A percentile compares a stretch with the other conserved stretches of the same genome.
Conservation (phyloP, 2,797 vertebrate genomes). For the Schizopygopsis pylzovi region DNA sequence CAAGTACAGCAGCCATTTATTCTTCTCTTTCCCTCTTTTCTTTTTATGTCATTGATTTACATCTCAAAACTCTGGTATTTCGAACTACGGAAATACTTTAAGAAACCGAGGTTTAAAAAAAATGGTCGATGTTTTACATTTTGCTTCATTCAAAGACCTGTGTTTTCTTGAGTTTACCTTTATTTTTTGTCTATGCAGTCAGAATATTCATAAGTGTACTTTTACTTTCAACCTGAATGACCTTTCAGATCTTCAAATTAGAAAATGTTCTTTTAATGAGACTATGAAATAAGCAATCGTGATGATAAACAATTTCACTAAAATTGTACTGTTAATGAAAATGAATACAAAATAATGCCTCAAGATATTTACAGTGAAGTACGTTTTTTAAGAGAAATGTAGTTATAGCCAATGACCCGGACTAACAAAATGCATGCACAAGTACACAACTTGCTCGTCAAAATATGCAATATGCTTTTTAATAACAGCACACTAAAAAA, state of each 20-base stretch:
- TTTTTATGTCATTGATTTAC: constrained; percentile 20
- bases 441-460: neutral
- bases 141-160: neutral
- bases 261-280: neutral
- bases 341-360: neutral
- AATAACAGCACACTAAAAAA: neutral
- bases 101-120: too few relatives aligned
- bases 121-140: fast-evolving
- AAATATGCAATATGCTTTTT: neutral
- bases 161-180: neutral
- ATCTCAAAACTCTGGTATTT: neutral
- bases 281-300: neutral
- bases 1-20: constrained; percentile 18
- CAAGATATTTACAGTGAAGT: neutral
- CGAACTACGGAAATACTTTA: too few relatives aligned
- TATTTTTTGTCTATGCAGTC: neutral
- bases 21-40: neutral
- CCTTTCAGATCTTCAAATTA: neutral
- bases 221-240: neutral
- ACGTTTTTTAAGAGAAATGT: neutral
- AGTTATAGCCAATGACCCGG: too few relatives aligned
- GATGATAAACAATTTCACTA: neutral
- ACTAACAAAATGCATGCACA: neutral
- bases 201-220: neutral
- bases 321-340: constrained; percentile 1